Evolutionary conservation across 2,888 invertebrate genomes (phyloP).

Genomic region (Pseudoips prasinana): DNA sequence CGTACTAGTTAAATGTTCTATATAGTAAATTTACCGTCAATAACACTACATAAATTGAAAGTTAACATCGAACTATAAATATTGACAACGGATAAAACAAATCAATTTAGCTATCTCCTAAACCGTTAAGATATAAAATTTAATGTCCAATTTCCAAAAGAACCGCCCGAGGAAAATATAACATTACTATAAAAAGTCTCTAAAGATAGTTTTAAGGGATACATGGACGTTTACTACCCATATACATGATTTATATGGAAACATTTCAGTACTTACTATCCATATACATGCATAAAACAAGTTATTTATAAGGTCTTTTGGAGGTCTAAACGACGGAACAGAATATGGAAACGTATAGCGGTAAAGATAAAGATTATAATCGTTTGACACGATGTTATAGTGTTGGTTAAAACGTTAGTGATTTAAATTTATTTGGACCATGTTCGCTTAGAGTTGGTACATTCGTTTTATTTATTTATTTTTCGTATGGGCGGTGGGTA

Average conservation of each 20-base stretch:
- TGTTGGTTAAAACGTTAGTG: no score
- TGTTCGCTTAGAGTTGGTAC: no score
- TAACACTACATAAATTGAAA: no score
- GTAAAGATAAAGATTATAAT: no score
- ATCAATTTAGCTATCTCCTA: not conserved
- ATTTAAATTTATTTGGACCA: no score
- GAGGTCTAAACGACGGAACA: conserved; percentile 45
- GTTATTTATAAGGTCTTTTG: conserved; percentile 55
- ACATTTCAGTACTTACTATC: conserved; percentile 50
- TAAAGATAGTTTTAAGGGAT: conserved; percentile 46
- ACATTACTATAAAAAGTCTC: conserved; percentile 2
- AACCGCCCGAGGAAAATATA: conserved; percentile 3
- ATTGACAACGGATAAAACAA: no score
- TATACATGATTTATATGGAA: conserved; percentile 59
- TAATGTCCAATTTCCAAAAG: conserved; percentile 22
- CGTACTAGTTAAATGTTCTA: no score
- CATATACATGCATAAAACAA: conserved; percentile 30
- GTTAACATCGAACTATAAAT: no score
- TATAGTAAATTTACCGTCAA: no score
- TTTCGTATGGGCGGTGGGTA: no score
- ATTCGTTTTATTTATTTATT: no score
- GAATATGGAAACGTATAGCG: conserved; percentile 23
- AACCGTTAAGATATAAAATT: conserved; percentile 4
- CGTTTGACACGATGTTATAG: no score
- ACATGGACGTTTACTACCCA: conserved; percentile 58